Percentiles rank a stretch among this genome's conserved stretches.
phyloP scores from a whole-genome alignment of 2,113 vertebrate genomes.

The Hymenochirus boettgeri region DNA sequence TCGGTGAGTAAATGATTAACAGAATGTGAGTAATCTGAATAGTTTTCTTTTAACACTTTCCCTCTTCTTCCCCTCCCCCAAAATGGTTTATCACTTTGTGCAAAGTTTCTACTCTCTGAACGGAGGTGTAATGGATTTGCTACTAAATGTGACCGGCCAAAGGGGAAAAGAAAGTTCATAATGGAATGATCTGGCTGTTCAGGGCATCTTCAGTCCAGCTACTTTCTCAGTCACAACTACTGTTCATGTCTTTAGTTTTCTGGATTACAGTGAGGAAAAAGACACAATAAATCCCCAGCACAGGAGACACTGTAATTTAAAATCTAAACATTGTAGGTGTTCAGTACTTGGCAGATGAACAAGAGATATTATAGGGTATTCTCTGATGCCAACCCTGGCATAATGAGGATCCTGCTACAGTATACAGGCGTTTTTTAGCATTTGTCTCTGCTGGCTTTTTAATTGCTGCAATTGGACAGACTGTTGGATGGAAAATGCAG shows the following conservation, averaged over 20 bases:
- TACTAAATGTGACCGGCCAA: neutral
- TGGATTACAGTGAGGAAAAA: neutral
- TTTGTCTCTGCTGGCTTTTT: slow-evolving; percentile 67
- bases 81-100: neutral
- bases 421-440: slow-evolving; percentile 63
- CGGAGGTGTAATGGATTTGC: neutral
- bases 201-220: neutral
- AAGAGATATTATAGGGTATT: neutral
- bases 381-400: slow-evolving; percentile 18
- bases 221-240: neutral
- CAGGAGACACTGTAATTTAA: neutral
- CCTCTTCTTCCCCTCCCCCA: slow-evolving; percentile 6
- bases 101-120: neutral
- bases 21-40: slow-evolving; percentile 6
- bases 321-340: neutral
- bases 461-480: slow-evolving; percentile 73
- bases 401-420: slow-evolving; percentile 64
- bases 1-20: slow-evolving; percentile 25
- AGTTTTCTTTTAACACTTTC: slow-evolving; percentile 7
- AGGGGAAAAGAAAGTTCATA: too few relatives aligned
- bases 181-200: too few relatives aligned
- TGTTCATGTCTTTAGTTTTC: neutral
- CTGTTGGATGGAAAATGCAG: slow-evolving; percentile 79
- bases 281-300: neutral
- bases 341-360: neutral